These are phyloP conservation scores for Phania funesta DNA, from an alignment of 2,888 invertebrate species.

Conservation along the genomic window DNA sequence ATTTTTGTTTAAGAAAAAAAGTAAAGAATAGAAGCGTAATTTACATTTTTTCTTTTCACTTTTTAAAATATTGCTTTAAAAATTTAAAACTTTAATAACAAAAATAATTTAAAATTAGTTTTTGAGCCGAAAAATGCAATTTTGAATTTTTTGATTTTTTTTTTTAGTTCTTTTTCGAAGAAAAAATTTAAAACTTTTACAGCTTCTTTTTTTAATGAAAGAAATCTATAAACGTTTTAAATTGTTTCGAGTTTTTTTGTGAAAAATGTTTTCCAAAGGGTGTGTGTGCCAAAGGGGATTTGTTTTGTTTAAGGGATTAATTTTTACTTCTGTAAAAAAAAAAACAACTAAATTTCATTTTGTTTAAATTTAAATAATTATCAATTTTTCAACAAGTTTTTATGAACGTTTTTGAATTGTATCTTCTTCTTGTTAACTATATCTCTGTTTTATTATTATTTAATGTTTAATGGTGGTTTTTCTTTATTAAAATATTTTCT, in stretches of 20 bases:
- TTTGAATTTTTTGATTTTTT: constrained; percentile 73
- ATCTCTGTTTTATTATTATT: constrained; percentile 65
- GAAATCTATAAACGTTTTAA: constrained; percentile 40
- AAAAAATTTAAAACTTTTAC: constrained; percentile 25
- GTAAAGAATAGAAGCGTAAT: constrained; percentile 40
- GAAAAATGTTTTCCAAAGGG: constrained; percentile 78
- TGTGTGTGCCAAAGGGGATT: constrained; percentile 74
- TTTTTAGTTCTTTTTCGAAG: not conserved
- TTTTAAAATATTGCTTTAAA: constrained; percentile 53
- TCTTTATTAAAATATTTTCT: constrained; percentile 67
- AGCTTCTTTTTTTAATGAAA: constrained; percentile 43
- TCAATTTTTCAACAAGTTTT: constrained; percentile 71
- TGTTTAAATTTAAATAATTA: constrained; percentile 36
- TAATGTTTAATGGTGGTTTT: constrained; percentile 54
- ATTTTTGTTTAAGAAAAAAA: constrained; percentile 37
- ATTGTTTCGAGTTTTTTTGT: constrained; percentile 22
- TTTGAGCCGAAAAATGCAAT: constrained; percentile 75
- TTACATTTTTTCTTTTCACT: constrained; percentile 47
- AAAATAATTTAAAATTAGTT: constrained; percentile 46
- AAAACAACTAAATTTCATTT: constrained; percentile 34
- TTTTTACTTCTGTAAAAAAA: constrained; percentile 24
- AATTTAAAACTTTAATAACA: constrained; percentile 24
- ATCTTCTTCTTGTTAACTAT: constrained; percentile 69
- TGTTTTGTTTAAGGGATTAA: constrained; percentile 35
- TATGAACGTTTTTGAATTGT: constrained; percentile 81